Evolutionary conservation across 2,888 invertebrate species (phyloP).

Genomic region (Erpobdella octoculata): DNA sequence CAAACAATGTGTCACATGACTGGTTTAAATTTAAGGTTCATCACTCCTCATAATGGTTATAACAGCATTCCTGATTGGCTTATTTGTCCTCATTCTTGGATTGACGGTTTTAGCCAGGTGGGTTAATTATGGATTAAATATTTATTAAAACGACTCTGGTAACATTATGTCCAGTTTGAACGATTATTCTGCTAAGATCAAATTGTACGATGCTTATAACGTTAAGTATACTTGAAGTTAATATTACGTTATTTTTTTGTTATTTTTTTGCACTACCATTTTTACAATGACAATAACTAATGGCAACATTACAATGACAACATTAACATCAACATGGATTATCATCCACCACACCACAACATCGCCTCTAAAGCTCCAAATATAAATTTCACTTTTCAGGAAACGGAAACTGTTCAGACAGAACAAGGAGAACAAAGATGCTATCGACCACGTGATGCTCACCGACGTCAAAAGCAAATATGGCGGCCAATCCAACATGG

Average conservation of each 20-base stretch:
- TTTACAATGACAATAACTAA: not conserved
- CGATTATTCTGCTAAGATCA: too few relatives aligned
- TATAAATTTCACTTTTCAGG: too few relatives aligned
- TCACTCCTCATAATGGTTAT: conserved; percentile 31
- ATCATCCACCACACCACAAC: not conserved
- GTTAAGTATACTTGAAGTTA: not conserved
- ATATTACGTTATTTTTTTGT: not conserved
- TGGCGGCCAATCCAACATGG: conserved; percentile 7
- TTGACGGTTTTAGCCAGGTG: conserved; percentile 29
- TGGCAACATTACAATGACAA: not conserved
- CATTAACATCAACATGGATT: not conserved
- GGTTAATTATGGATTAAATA: not conserved
- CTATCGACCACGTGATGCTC: not conserved
- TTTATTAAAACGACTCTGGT: not conserved
- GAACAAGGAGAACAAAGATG: not conserved
- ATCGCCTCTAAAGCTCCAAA: too few relatives aligned
- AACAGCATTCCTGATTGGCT: conserved; percentile 30
- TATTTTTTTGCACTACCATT: not conserved
- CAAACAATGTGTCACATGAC: too few relatives aligned
- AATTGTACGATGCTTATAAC: not conserved
- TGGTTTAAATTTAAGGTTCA: too few relatives aligned
- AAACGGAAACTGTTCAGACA: not conserved
- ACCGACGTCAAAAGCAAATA: conserved; percentile 9
- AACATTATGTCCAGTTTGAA: too few relatives aligned
- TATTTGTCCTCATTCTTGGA: conserved; percentile 29